These are phyloP conservation scores for Parnassius smintheus DNA, from an alignment of 2,888 invertebrate species.

Conservation along the genomic window DNA sequence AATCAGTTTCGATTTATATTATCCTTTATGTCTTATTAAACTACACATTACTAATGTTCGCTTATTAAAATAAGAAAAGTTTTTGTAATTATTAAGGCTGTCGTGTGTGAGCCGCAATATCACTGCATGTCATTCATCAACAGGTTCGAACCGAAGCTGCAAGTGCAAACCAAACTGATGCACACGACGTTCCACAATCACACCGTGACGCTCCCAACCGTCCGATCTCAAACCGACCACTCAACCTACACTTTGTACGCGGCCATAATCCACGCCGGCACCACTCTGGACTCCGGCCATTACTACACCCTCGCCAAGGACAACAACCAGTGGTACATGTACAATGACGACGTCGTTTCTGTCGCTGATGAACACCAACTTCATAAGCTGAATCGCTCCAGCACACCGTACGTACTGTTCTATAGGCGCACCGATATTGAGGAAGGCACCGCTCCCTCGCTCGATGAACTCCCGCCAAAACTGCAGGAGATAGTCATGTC, in stretches of 20 bases:
- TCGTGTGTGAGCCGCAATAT: neutral
- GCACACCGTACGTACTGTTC: slow-evolving; percentile 92
- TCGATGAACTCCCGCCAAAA: slow-evolving; percentile 57
- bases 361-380: slow-evolving; percentile 82
- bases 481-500: slow-evolving; percentile 54
- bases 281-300: slow-evolving; percentile 92
- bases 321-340: slow-evolving; percentile 86
- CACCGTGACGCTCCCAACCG: slow-evolving; percentile 72
- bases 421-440: slow-evolving; percentile 80
- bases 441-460: slow-evolving; percentile 51
- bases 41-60: no score
- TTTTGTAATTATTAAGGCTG: no score
- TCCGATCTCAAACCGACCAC: slow-evolving; percentile 32
- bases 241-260: slow-evolving; percentile 86
- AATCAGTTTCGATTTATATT: no score
- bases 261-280: slow-evolving; percentile 92
- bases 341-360: slow-evolving; percentile 89
- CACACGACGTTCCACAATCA: slow-evolving; percentile 84
- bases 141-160: slow-evolving; percentile 70
- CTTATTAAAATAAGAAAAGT: no score
- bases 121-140: neutral
- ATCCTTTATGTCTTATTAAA: no score
- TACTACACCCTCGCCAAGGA: slow-evolving; percentile 92
- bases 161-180: slow-evolving; percentile 89
- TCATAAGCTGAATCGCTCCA: slow-evolving; percentile 83